Evolutionary conservation across 92 coral and sea anemone genomes (phyloP).

Genomic region (Siderastrea siderea): DNA sequence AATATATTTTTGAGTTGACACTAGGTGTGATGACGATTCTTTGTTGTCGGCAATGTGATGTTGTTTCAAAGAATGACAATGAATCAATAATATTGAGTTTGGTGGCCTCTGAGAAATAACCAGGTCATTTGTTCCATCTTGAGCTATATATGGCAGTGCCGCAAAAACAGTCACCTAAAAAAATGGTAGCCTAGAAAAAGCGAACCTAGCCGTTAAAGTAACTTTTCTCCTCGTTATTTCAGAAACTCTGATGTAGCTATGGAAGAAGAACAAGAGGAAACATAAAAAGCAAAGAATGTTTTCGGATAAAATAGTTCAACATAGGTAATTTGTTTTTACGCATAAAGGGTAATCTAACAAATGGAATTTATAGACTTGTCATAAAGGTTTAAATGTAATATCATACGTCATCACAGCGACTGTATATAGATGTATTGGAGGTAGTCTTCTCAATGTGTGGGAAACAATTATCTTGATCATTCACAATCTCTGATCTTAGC

Average conservation of each 20-base stretch:
- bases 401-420: not conserved
- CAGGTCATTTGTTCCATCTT: too few species aligned
- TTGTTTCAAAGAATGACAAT: too few species aligned
- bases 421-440: not conserved
- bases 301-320: not conserved
- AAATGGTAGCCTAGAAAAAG: too few species aligned
- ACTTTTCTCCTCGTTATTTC: conserved; percentile 2
- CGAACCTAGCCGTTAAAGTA: not conserved
- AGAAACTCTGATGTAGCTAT: conserved; percentile 87
- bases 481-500: too few species aligned
- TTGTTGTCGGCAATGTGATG: too few species aligned
- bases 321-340: not conserved
- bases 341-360: not conserved
- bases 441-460: not conserved
- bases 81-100: too few species aligned
- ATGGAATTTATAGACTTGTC: not conserved
- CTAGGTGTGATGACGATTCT: too few species aligned
- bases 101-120: too few species aligned
- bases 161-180: too few species aligned
- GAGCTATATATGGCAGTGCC: too few species aligned
- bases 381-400: not conserved
- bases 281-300: not conserved
- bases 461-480: too few species aligned
- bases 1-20: too few species aligned
- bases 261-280: conserved; percentile 84